Base-by-base conservation (phyloP, 2,113 vertebrate species). In the Campylomormyrus tamandua region DNA sequence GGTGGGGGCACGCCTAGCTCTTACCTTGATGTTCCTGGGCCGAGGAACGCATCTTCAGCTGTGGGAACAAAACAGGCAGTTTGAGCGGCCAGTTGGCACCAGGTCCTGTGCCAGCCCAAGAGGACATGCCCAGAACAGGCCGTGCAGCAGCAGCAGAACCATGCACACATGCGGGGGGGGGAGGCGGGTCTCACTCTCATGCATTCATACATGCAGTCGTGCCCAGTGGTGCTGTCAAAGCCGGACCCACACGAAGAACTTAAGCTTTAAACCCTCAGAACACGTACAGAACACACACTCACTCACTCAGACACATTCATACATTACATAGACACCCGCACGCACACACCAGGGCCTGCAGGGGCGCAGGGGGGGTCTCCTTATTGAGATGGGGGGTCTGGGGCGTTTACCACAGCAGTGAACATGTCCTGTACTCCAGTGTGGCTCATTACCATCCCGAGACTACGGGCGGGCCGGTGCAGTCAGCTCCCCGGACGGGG, bases 131-230 rank as follows among this genome's bases (percentile, higher is more conserved):
- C 74, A 42, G 35, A 35, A 77, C 15, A 42, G 35, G 74, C 74
- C 74, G 2, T 19, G 74, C 87, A 53, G 90, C 39, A 77, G 7
- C 88, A 62, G 93, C 90, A 85, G 70, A 89, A 45, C 1, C 56
- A 90, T 62, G 90, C 88, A 87, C 9, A 52, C 0, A 92, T 1
- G 53, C 19, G 70, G 46, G 19, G 46, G 17, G 7, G 24, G 56
- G 9, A 24, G 48, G 24, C 19, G 15, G 15, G 49, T 15, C 35
- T 39, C 17, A 27, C 52, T 77, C 70, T 3, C 15, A 77, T 77
- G 70, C 35, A 77, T 15, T 19, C 70, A 39, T 77, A 77, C 70
- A 77, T 39, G 70, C 31, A 77, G 35, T 15, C 15, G 13, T 42
- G 70, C 31, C 56, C 56, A 58, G 6, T 9, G 56, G 21, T 58